Percentiles rank a stretch among this genome's conserved stretches.
Evolutionary conservation across 2,888 invertebrate species (phyloP).

Genomic region (Tenodera sinensis): DNA sequence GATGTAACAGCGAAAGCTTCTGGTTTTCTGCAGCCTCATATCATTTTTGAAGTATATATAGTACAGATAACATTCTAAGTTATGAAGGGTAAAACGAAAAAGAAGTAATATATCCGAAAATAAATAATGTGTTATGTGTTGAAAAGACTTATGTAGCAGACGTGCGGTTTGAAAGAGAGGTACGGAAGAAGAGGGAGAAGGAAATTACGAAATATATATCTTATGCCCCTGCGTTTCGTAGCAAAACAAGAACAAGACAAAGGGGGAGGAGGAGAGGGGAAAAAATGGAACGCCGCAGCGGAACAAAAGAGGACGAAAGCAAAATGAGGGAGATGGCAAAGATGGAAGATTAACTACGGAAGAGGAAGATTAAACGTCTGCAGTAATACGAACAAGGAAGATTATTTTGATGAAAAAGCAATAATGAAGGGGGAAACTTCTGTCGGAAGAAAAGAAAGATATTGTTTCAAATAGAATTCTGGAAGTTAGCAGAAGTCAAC

Average conservation of each 20-base stretch:
- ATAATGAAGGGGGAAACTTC: neutral
- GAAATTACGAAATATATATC: conserved; percentile 29
- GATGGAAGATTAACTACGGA: conserved; percentile 1
- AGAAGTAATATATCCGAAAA: conserved; percentile 19
- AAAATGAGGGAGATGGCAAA: neutral
- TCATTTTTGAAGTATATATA: conserved; percentile 4
- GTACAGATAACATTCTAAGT: neutral
- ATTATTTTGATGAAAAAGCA: conserved; percentile 11
- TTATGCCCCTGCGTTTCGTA: conserved; percentile 8
- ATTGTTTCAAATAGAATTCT: neutral
- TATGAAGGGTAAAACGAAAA: neutral
- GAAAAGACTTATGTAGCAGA: conserved; percentile 12
- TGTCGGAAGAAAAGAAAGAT: neutral
- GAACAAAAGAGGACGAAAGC: neutral
- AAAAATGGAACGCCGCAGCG: neutral
- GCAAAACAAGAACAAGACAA: conserved; percentile 5
- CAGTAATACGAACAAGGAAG: neutral
- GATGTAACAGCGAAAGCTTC: neutral
- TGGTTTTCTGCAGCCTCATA: neutral
- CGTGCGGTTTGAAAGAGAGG: conserved; percentile 10
- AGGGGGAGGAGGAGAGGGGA: neutral
- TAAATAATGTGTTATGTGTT: conserved; percentile 18
- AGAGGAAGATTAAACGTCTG: conserved; percentile 5
- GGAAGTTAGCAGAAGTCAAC: neutral
- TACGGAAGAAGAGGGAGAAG: neutral